A percentile compares a stretch with the other conserved stretches of the same genome.
These are phyloP conservation scores for Paragorgia papillata DNA, from an alignment of 92 coral and sea anemone species.

Conservation along the genomic window DNA sequence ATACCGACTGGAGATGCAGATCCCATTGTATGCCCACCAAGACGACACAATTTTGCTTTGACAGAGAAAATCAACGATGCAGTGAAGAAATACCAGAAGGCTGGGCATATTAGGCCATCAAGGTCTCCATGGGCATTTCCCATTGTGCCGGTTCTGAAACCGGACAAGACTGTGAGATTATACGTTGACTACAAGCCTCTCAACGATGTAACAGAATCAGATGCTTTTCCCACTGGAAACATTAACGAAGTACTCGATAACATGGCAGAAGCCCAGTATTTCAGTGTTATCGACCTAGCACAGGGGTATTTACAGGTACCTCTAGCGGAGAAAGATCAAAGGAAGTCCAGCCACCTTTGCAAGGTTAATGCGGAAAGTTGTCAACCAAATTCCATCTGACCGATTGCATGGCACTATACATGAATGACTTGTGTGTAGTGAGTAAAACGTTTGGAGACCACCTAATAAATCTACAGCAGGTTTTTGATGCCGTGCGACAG, in stretches of 20 bases:
- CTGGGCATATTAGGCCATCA: too few species aligned
- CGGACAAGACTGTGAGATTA: background rate
- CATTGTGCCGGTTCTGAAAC: constrained; percentile 7
- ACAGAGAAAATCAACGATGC: too few species aligned
- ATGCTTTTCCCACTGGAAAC: background rate
- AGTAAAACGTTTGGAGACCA: constrained; percentile 5
- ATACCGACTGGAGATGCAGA: constrained; percentile 8
- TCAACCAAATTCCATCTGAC: constrained; percentile 36
- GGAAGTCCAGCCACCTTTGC: constrained; percentile 36
- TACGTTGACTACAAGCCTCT: constrained; percentile 3
- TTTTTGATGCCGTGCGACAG: too few species aligned
- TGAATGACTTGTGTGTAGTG: constrained; percentile 36
- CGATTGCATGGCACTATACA: constrained; percentile 28
- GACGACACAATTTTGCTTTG: background rate
- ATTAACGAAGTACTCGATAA: background rate
- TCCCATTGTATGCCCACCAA: constrained; percentile 5
- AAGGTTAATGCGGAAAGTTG: constrained; percentile 31
- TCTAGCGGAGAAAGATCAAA: constrained; percentile 13
- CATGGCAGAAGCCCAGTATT: constrained; percentile 1
- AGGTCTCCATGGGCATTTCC: too few species aligned
- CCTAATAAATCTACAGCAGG: background rate
- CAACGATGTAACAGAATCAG: too few species aligned
- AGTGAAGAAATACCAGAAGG: too few species aligned
- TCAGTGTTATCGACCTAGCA: constrained; percentile 33
- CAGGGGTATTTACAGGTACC: constrained; percentile 46